Evolutionary conservation across 2,113 vertebrate genomes (phyloP).

Genomic region (human (Homo sapiens)): GRCh38 chr14:73289501-73290000

Average conservation of each 20-base stretch:
- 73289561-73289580: neutral
- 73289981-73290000: neutral
- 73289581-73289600: neutral
- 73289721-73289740: neutral
- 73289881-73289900: neutral
- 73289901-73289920: neutral
- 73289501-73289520: neutral
- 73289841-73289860: neutral
- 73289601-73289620: neutral
- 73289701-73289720: neutral
- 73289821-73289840: neutral
- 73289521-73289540: neutral
- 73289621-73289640: constrained; percentile 1
- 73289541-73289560: neutral
- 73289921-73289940: neutral
- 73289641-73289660: neutral
- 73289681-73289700: neutral
- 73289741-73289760: neutral
- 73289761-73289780: neutral
- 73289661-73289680: too few species aligned
- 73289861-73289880: neutral
- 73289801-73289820: neutral
- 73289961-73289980: neutral
- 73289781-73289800: neutral
- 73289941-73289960: neutral